Evolutionary conservation across 1,140 invertebrate species (phyloP), one percentile per base, ranked within the genome.

Genomic region (Drosophila ercepeae): DNA sequence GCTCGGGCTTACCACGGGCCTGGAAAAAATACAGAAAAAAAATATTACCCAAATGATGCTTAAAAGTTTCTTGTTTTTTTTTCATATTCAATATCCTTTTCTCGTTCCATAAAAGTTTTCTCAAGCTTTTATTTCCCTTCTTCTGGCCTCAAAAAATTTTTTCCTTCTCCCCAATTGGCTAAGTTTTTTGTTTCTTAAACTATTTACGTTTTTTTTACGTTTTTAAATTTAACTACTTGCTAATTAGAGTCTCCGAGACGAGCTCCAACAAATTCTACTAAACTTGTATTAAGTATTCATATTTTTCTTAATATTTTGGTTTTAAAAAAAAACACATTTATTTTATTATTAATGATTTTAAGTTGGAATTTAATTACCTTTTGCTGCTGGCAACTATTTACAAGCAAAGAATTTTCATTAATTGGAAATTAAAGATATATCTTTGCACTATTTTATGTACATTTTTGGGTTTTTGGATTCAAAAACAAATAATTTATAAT

Each of bases 191-290:
- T 16, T 14, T 27, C 45, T 49, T 59, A 54, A 7, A 2, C 29
- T 59, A 65, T 46, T 34, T 45, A 32, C 14, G 9, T 46, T 41
- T 3, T 16, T 34, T 32, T 54, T 21, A n/a, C 13, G 6, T 4
- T 32, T 32, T 32, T 45, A 21, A 25, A 73, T 52, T 63, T 76
- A 57, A 16, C 44, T 76, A 54, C 14, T 5, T 2, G 36, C 68
- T 42, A 44, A 32, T 1, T 39, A 42, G 58, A 39, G 39, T 36
- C 32, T 53, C 9, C 29, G n/a, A 16, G 21, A 50, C 29, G 49
- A 73, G 32, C 61, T 59, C 53, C 68, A 88, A 89, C 73, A 82
- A 86, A 88, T 86, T 86, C 82, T 86, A 86, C 81, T 86, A 86
- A 64, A 61, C 34, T 5, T 67, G 19, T 21, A 39, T 64, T 32